These are phyloP conservation scores for Eupithecia dodoneata DNA, from an alignment of 2,888 invertebrate genomes.

Conservation along the genomic window DNA sequence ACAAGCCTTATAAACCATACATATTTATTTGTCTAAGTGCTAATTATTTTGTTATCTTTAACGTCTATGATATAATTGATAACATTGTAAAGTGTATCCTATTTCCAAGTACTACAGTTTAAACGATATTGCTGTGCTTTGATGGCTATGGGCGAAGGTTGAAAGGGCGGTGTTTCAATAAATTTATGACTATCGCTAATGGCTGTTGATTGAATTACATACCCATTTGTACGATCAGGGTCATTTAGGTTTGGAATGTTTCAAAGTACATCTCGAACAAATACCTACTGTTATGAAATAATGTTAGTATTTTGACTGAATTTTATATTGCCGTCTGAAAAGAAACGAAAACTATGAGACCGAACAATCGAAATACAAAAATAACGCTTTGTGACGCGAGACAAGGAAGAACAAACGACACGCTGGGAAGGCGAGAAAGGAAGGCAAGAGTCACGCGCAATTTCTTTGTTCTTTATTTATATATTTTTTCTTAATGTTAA, in stretches of 20 bases:
- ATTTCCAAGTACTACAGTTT: conserved; percentile 1
- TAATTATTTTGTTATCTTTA: conserved; percentile 13
- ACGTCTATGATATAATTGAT: neutral
- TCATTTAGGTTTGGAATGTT: neutral
- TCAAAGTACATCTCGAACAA: neutral
- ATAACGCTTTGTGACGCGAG: neutral
- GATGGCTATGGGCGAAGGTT: conserved; percentile 26
- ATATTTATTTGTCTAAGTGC: neutral
- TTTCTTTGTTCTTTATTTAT: too few species aligned
- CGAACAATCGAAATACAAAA: neutral
- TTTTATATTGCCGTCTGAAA: too few species aligned
- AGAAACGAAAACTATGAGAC: neutral
- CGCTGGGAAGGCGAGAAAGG: too few species aligned
- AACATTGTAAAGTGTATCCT: neutral
- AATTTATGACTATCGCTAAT: conserved; percentile 2
- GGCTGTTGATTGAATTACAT: neutral
- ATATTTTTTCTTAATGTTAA: too few species aligned
- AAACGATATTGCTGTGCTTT: conserved; percentile 7
- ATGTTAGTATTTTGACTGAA: too few species aligned
- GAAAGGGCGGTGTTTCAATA: conserved; percentile 17
- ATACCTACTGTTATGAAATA: neutral
- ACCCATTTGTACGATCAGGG: conserved; percentile 1
- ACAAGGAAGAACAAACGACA: too few species aligned
- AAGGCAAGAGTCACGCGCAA: too few species aligned
- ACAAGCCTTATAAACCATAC: neutral